Base-by-base conservation (phyloP, 2,113 vertebrate genomes). In the Choloepus hoffmanni region DNA sequence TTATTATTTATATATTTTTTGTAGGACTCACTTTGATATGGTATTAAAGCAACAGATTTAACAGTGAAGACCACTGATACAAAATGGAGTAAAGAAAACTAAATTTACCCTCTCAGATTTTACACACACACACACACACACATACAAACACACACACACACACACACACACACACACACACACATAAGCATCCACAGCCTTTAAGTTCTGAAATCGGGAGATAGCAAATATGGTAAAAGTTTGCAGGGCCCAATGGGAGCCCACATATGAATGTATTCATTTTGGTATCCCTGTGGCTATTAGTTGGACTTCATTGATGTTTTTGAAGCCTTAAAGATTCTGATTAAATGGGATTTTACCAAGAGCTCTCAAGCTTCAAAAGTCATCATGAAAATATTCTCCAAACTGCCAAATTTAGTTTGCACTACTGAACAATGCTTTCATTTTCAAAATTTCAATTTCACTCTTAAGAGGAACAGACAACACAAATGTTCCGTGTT, bases 321-420 rank as follows among this genome's bases (percentile, higher is more conserved):
- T 81, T 97, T 92, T 96, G 79, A 92, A 96, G 89, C 50, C 82
- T 93, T 90, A 95, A 96, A 95, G 92, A 95, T 97, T 96, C 85
- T 93, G 79, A 96, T 84, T 96, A 97, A 86, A 84, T 76, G 87
- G 85, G 55, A 96, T 95, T 96, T 98, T 91, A 96, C 84, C 62
- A 86, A 95, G 93, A 90, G 85, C 86, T 70, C 15, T 86, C 87
- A 85, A 89, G 62, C 85, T 90, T 96, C 87, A 93, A 90, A 97
- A 92, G 68, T 88, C 79, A 60, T 81, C 62, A 95, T 62, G 73
- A 94, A 94, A 95, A 76, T 92, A 91, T 74, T 50, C 62, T 90
- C 45, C 30, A 82, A 63, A 11, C 81, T 92, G 92, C 84, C 87
- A 92, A 95, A 87, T 68, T 68, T 48, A 92, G 8, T 50, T 94